Base-by-base conservation (phyloP, 2,888 invertebrate species). In the Drosophila barbarae region DNA sequence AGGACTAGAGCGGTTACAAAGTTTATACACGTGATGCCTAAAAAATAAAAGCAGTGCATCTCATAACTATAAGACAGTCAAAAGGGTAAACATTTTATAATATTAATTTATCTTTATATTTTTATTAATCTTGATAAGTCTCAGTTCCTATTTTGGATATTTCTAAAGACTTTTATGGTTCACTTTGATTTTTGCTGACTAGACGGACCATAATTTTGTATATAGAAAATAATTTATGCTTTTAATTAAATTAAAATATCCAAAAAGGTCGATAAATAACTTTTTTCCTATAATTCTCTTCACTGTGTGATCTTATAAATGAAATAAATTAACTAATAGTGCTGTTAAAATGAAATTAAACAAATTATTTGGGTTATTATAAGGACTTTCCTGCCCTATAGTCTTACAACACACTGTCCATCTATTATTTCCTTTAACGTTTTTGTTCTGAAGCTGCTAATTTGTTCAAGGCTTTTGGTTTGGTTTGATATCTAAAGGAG, bases 401-500 rank as follows among this genome's bases (percentile, higher is more conserved):
- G 49, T 65, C 41, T 30, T 65, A 65, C 64, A 61, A 61, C 21
- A 42, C 61, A 61, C 65, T 65, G 36, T 23, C 30, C 12, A 30
- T 28, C 23, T 23, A 13, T 13, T 36, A 9, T 34, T 23, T 41
- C 15, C 7, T 30, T 50, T 8, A 26, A 42, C 26, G 12, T 6
- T 65, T 64, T 61, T 50, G 61, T 18, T 61, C 30, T 28, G 15
- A 36, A 32, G 63, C 51, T 42, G 34, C 12, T 44, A 44, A 44
- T 64, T 74, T 69, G 47, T 65, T 74, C 60, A 67, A 63, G 59
- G 57, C 57, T 21, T 34, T 7, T 34, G 18, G 3, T 15, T 41
- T 12, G 28, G 23, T 23, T 39, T 41, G 41, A 7, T 23, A 23
- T 91, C 93, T 95, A 99, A 77, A 99, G 94, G 55, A 99, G 91